Percentiles rank a stretch among this genome's conserved stretches.
These are phyloP conservation scores for Brotogeris chrysoptera DNA, from an alignment of 2,797 vertebrate genomes.

Conservation along the genomic window DNA sequence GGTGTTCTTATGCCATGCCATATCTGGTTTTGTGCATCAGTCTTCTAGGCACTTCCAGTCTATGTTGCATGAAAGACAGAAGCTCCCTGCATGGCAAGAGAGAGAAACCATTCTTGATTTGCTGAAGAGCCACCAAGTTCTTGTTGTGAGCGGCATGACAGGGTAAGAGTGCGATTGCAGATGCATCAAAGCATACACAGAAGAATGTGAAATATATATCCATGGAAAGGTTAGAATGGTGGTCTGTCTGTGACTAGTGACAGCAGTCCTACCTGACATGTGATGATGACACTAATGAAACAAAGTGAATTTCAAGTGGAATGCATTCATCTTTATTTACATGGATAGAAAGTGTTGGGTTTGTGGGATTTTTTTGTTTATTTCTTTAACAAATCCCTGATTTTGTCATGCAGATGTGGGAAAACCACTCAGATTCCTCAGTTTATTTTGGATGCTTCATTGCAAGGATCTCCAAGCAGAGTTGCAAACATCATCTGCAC, in stretches of 20 bases:
- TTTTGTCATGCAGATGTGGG: conserved; percentile 84
- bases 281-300: background rate
- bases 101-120: conserved; percentile 84
- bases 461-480: conserved; percentile 76
- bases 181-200: background rate
- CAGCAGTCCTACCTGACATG: background rate
- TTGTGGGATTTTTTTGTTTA: background rate
- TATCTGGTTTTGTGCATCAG: conserved; percentile 69
- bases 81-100: conserved; percentile 92
- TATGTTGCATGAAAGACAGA: conserved; percentile 90
- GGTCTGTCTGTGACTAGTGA: background rate
- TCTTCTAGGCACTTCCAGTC: conserved; percentile 85
- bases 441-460: conserved; percentile 91
- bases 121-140: conserved; percentile 86
- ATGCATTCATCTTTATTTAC: background rate
- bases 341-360: background rate
- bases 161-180: conserved; percentile 80
- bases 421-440: conserved; percentile 99
- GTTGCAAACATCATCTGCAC: conserved; percentile 96
- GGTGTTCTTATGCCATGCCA: background rate
- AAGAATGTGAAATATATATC: background rate
- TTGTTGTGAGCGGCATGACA: conserved; percentile 97
- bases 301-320: background rate
- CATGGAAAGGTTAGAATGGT: background rate
- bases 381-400: background rate